Evolutionary conservation across 2,113 vertebrate species (phyloP), one percentile per base, ranked within the genome.

Genomic region (Cyprinodon brontotheroides): DNA sequence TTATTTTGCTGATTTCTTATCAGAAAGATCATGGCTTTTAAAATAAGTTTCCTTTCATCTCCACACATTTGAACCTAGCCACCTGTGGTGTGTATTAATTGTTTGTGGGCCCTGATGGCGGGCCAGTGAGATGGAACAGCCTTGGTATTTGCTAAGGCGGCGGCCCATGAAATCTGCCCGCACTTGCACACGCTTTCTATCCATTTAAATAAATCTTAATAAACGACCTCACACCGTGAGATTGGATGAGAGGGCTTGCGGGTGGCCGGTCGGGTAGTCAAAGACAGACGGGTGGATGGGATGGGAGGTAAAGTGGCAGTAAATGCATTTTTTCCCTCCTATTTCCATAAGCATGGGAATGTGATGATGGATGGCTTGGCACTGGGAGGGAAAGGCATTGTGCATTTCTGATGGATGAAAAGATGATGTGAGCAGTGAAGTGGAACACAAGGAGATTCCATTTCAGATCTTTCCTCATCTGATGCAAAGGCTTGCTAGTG

Each of bases 131-230:
- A 61, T 73, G 87, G 86, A 91, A 91, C 89, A 63, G 79, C 83
- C n/a, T 84, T 84, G 79, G 70, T 86, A 86, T 87, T 91, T 87
- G 80, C 87, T 81, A 87, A 91, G 77, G 86, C 75, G 74, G 71
- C 61, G 43, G 82, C 64, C 81, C 48, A 67, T 87, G 81, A 87
- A 88, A 91, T 88, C 72, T 79, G 60, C 47, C 68, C 61, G 67
- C 75, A 75, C 78, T 74, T 78, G 79, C 77, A 77, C 68, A 45
- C 15, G 37, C 72, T 88, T 87, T 82, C 89, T 91, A 90, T 88
- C 83, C 79, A 89, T 92, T 89, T 89, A 91, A 84, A 90, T 89
- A 78, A 79, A 82, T 90, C 83, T 82, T 84, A 89, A 90, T 86
- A 74, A 89, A 87, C 4, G 69, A 72, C 78, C 83, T 86, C 60